Evolutionary conservation across 2,888 invertebrate genomes (phyloP), one percentile per base, ranked within the genome.

Genomic region (Drosophila subquinaria): DNA sequence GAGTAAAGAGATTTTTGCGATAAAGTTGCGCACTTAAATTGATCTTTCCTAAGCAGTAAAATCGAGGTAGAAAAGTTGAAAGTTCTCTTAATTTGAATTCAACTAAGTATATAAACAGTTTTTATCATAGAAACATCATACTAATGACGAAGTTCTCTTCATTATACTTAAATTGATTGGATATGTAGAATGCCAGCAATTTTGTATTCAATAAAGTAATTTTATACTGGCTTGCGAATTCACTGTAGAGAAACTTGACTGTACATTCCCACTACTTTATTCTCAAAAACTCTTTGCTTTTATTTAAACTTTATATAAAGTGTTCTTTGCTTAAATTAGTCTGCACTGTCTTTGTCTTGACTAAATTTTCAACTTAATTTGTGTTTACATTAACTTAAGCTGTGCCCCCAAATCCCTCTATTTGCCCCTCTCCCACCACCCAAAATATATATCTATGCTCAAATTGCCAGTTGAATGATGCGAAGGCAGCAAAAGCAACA

Each of bases 381-480:
- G 57, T 48, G 43, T 67, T 48, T 62, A 53, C 56, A 68, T 67
- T 45, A 67, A 62, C 62, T 51, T 50, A 68, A 72, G 55, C 23
- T 56, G 50, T 47, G 23, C 23, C n/a, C 27, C 10, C 33, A 23
- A 23, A 15, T 20, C 38, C 52, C 10, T 23, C 43, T 3, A n/a
- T 23, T 8, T 8, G 3, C 10, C 45, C 36, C 27, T 17, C 17
- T 17, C 15, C 13, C 30, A n/a, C 8, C 30, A 9, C 11, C 10
- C 36, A 10, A 36, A 40, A 40, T 47, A 35, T 27, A 27, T 27
- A 48, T 38, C 23, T 56, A 48, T 42, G 15, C 27, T 30, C 47
- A n/a, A 71, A 45, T 59, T 61, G 72, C 11, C 67, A 60, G 76
- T 69, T 59, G 53, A 76, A 53, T 72, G 53, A 27, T n/a, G 45